phyloP scores from a whole-genome alignment of 2,113 vertebrate genomes.

The Pampusana beccarii region DNA sequence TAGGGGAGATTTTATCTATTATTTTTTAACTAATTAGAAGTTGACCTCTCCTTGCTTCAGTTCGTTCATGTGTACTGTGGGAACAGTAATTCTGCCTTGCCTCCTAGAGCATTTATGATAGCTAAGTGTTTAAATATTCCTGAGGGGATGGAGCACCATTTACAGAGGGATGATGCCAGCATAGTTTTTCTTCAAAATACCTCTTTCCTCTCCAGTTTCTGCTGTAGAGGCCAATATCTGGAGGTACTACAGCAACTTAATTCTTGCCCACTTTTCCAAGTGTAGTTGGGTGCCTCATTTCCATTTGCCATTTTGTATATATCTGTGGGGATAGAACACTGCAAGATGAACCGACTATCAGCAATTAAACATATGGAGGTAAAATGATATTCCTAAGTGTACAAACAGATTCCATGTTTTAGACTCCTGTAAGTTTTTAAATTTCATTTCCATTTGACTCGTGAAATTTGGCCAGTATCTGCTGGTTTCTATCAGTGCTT shows the following conservation, averaged over 20 bases:
- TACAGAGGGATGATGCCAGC: neutral
- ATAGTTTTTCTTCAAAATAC: neutral
- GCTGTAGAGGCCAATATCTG: neutral
- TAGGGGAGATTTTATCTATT: neutral
- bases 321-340: neutral
- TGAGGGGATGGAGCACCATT: neutral
- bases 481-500: neutral
- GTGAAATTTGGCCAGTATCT: neutral
- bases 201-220: neutral
- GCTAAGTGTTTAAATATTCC: neutral
- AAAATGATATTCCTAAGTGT: neutral
- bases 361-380: neutral
- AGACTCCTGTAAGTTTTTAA: fast-evolving
- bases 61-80: neutral
- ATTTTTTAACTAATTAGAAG: neutral
- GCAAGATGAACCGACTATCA: neutral
- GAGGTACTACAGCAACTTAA: neutral
- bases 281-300: neutral
- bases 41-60: neutral
- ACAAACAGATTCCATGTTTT: neutral
- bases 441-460: neutral
- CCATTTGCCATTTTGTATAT: neutral
- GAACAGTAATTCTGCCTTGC: neutral
- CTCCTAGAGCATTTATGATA: neutral
- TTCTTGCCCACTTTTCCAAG: neutral